Evolutionary conservation across 1,140 invertebrate genomes (phyloP), one percentile per base, ranked within the genome.

Genomic region (Melipona quadrifasciata): DNA sequence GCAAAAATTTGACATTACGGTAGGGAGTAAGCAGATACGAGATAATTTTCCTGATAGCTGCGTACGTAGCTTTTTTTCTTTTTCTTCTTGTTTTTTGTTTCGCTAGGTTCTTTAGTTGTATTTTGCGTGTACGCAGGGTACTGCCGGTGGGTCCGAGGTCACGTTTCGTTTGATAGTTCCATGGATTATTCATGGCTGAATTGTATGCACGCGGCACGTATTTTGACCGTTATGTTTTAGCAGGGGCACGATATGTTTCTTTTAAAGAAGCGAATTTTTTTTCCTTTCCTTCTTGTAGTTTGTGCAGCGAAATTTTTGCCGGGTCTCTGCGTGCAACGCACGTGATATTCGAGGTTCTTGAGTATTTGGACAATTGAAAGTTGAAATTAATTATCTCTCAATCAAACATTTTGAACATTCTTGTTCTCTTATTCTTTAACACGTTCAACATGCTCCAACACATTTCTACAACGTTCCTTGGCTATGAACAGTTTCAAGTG

Each of bases 181-280:
- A 71, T 71, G 68, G 68, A 71, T 71, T 71, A 71, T 71, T 71
- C 68, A 71, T 71, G 19, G 68, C 24, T n/a, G 34, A 71, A 71
- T 71, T 71, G 68, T 71, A 71, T 47, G 68, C 68, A 71, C 34
- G 39, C 47, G 68, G 68, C 68, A 71, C 68, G 68, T 71, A 71
- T 71, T 71, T 47, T 47, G 68, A 71, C 68, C 68, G 39, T 71
- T 71, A 71, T 71, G 31, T 47, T 71, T 47, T 6, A 71, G 6
- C 39, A 14, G 34, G 12, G 68, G 68, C 47, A n/a, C 21, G 39
- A 70, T 39, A 19, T 70, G 19, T 47, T 71, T 47, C 39, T n/a
- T 71, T 16, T 39, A n/a, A 71, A 71, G 21, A n/a, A 47, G 21
- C 19, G 12, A 39, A 39, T 39, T 39, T 24, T n/a, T 47, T 6